These are phyloP conservation scores for Epirrhoe alternata DNA, from an alignment of 2,888 invertebrate species.

Conservation along the genomic window DNA sequence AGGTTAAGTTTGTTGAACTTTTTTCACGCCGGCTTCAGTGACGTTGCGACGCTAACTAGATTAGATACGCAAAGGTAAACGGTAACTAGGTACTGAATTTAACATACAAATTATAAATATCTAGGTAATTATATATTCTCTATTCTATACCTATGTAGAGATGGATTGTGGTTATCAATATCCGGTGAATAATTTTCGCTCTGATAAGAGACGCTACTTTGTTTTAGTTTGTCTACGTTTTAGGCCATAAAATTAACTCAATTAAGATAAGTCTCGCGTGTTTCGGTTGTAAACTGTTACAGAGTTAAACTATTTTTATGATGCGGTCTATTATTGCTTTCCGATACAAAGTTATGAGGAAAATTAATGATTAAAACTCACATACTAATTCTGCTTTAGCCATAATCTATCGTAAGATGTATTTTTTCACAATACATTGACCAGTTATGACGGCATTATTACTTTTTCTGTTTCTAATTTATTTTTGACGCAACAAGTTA, in stretches of 20 bases:
- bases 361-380: slow-evolving; percentile 1
- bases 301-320: slow-evolving; percentile 19
- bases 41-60: slow-evolving; percentile 79
- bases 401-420: neutral
- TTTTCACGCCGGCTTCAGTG: slow-evolving; percentile 73
- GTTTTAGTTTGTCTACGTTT: slow-evolving; percentile 20
- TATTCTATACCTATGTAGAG: slow-evolving; percentile 50
- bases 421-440: neutral
- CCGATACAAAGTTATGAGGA: slow-evolving; percentile 24
- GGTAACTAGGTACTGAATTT: slow-evolving; percentile 54
- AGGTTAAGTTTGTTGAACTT: slow-evolving; percentile 82
- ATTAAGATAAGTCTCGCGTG: slow-evolving; percentile 26
- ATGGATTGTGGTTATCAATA: slow-evolving; percentile 62
- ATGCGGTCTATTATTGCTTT: slow-evolving; percentile 15
- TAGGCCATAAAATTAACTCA: slow-evolving; percentile 22
- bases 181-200: slow-evolving; percentile 45
- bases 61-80: slow-evolving; percentile 73
- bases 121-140: too few species aligned
- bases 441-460: slow-evolving; percentile 1
- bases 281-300: slow-evolving; percentile 22
- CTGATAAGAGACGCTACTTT: slow-evolving; percentile 26
- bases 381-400: neutral
- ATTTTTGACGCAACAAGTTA: slow-evolving; percentile 32
- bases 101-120: slow-evolving; percentile 57
- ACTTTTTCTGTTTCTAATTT: neutral